Evolutionary conservation across 2,113 vertebrate species (phyloP), one percentile per base, ranked within the genome.

Genomic region (Noctilio leporinus): DNA sequence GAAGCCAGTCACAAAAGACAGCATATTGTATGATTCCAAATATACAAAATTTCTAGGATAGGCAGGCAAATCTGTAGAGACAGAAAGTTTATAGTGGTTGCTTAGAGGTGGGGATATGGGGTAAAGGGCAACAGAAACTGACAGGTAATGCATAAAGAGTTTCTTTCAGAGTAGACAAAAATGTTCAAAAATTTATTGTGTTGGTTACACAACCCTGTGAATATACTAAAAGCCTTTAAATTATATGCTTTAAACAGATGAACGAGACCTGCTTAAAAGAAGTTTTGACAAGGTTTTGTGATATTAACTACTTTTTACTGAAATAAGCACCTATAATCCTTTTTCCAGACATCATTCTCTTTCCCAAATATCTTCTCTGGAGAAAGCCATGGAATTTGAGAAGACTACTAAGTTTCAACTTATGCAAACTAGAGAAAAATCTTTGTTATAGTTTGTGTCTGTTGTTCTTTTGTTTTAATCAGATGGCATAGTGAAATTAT

Each of bases 331-430:
- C 9, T 89, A 19, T 83, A 93, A 53, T 92, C 19, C 22, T 96
- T 96, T 95, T 95, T 73, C 20, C 38, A 82, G n/a, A 62, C 20
- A 73, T 53, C 69, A 12, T 55, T 17, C 38, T 24, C 28, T 88
- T 94, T 91, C 28, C 40, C 59, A 67, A 86, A 35, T 85, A 75
- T 0, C 30, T 38, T 93, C 26, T 91, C 12, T 28, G 93, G 45
- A 92, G n/a, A 96, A 92, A 90, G 57, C 49, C 89, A 20, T 94
- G 47, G 30, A 77, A 89, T 96, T 91, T 91, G 38, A 91, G 65
- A 65, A 89, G 62, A 96, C 28, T 47, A 7, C 53, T 81, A 88
- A 95, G 30, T 97, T 95, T 55, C 80, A 20, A 57, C 49, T 81
- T 89, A 59, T 10, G 65, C 49, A 93, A 93, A 64, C 49, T 91